A percentile compares a stretch with the other conserved stretches of the same genome.
Conservation (phyloP, 1,140 invertebrate species). For the Anastatus disparis region DNA sequence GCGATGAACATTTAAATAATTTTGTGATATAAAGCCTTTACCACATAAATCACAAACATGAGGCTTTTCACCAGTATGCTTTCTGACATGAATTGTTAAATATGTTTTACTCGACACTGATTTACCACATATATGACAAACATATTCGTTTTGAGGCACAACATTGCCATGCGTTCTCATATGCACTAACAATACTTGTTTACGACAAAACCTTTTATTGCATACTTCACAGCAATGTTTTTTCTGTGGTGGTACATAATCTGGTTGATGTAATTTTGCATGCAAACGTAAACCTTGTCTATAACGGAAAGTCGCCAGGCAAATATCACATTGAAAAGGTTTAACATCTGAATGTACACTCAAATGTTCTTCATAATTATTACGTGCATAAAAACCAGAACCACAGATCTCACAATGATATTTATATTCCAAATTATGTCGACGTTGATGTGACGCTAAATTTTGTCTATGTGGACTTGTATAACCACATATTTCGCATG, state of each 20-base stretch:
- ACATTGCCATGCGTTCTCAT: slow-evolving; percentile 61
- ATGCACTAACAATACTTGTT: slow-evolving; percentile 64
- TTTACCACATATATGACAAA: slow-evolving; percentile 82
- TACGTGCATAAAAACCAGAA: slow-evolving; percentile 59
- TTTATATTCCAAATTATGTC: slow-evolving; percentile 61
- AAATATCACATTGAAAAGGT: slow-evolving; percentile 65
- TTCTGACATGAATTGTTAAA: slow-evolving; percentile 83
- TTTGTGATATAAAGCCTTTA: slow-evolving; percentile 77
- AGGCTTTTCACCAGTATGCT: slow-evolving; percentile 73
- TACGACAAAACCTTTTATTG: slow-evolving; percentile 63
- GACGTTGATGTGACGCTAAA: slow-evolving; percentile 56
- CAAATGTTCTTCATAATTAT: slow-evolving; percentile 61
- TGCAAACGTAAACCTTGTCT: slow-evolving; percentile 66
- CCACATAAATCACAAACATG: slow-evolving; percentile 69
- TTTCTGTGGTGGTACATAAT: slow-evolving; percentile 64
- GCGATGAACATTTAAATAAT: slow-evolving; percentile 78
- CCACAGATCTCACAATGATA: slow-evolving; percentile 78
- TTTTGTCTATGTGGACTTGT: slow-evolving; percentile 55
- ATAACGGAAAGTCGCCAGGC: slow-evolving; percentile 65
- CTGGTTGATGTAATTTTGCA: slow-evolving; percentile 66
- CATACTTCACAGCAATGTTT: slow-evolving; percentile 64
- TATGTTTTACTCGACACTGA: slow-evolving; percentile 78
- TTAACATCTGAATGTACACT: slow-evolving; percentile 55
- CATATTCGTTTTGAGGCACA: slow-evolving; percentile 60
- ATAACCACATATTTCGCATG: slow-evolving; percentile 60